These are phyloP conservation scores for Athrips mouffetella DNA, from an alignment of 2,888 invertebrate genomes.

Conservation along the genomic window DNA sequence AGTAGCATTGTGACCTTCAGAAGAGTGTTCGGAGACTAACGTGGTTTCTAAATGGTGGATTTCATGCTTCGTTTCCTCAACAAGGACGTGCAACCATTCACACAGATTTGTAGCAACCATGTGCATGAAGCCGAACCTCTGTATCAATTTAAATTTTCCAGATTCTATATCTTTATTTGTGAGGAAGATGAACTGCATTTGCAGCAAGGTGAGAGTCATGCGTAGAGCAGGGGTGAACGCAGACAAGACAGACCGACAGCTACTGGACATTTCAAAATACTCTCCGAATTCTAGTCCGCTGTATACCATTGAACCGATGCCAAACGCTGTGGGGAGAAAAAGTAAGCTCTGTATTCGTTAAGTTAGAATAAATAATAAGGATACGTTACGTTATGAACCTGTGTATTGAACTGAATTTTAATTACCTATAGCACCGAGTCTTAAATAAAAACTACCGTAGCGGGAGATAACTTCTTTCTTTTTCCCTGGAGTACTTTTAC, in stretches of 20 bases:
- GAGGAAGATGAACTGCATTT: conserved; percentile 96
- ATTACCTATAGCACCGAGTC: conserved; percentile 88
- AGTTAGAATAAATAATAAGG: too few relatives aligned
- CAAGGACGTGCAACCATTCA: conserved; percentile 93
- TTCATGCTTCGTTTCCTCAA: conserved; percentile 93
- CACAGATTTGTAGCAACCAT: conserved; percentile 95
- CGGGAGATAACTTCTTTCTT: conserved; percentile 67
- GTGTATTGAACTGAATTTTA: too few relatives aligned
- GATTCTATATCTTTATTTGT: conserved; percentile 85
- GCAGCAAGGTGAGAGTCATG: conserved; percentile 90
- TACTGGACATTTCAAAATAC: conserved; percentile 84
- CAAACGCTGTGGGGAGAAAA: conserved; percentile 54
- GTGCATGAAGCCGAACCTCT: conserved; percentile 95
- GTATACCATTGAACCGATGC: conserved; percentile 85
- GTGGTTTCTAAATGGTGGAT: conserved; percentile 82
- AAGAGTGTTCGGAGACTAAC: conserved; percentile 6
- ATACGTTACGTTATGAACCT: too few relatives aligned
- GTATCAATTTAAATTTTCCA: conserved; percentile 82
- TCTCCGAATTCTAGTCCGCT: conserved; percentile 85
- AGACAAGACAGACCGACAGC: conserved; percentile 80
- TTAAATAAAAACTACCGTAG: conserved; percentile 92
- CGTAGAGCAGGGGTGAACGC: conserved; percentile 91
- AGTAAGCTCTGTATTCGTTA: not conserved
- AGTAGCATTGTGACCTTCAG: not conserved
- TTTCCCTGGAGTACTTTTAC: conserved; percentile 52